phyloP scores from a whole-genome alignment of 1,140 invertebrate species.

The Panagrolaimus sp. region DNA sequence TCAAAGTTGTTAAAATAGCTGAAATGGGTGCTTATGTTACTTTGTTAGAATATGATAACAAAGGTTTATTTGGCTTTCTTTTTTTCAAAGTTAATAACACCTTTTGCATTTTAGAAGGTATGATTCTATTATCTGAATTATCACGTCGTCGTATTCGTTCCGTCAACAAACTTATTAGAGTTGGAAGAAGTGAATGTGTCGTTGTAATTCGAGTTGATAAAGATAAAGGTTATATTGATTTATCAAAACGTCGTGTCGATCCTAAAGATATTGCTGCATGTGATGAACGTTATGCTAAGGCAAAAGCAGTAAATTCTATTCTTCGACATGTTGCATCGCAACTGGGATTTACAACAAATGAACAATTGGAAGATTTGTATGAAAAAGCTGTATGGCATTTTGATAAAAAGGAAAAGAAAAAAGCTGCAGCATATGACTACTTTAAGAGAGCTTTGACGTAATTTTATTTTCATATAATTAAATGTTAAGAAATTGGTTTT shows the following conservation, averaged over 20 bases:
- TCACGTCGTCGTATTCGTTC: slow-evolving; percentile 95
- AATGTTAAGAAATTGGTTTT: slow-evolving; percentile 35
- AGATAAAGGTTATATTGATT: slow-evolving; percentile 99
- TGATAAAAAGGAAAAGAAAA: slow-evolving; percentile 93
- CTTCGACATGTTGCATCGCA: slow-evolving; percentile 91
- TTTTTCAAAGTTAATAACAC: neutral
- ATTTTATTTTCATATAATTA: slow-evolving; percentile 58
- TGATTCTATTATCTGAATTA: slow-evolving; percentile 76
- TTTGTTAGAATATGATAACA: slow-evolving; percentile 94
- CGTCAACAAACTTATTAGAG: slow-evolving; percentile 96
- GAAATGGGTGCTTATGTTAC: slow-evolving; percentile 98
- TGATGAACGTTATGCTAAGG: slow-evolving; percentile 94
- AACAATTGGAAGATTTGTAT: slow-evolving; percentile 88
- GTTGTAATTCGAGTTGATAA: slow-evolving; percentile 98
- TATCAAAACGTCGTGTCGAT: slow-evolving; percentile 95
- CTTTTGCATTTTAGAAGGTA: slow-evolving; percentile 57
- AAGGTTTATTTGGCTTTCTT: slow-evolving; percentile 70
- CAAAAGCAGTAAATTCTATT: slow-evolving; percentile 91
- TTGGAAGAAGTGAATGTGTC: slow-evolving; percentile 96
- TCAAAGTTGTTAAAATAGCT: slow-evolving; percentile 92
- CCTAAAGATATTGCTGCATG: slow-evolving; percentile 95
- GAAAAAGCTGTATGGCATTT: slow-evolving; percentile 97
- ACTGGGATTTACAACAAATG: slow-evolving; percentile 79
- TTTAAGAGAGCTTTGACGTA: slow-evolving; percentile 96
- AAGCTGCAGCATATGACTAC: slow-evolving; percentile 88